A percentile compares a stretch with the other conserved stretches of the same genome.
Conservation (phyloP, 2,797 vertebrate species). For the Acipenser transmontanus region DNA sequence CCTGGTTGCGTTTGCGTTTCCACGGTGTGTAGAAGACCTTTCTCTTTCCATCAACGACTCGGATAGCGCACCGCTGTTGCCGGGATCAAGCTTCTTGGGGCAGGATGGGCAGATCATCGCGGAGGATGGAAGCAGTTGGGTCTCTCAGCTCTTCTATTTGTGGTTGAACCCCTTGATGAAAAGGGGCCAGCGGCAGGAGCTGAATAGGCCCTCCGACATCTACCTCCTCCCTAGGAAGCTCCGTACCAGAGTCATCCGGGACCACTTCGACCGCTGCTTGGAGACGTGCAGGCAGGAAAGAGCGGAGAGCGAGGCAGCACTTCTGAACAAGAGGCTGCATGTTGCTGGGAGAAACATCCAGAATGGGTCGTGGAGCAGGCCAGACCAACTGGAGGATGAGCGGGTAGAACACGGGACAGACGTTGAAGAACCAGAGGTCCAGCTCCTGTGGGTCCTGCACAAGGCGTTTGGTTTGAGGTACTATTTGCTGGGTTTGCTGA, state of each 20-base stretch:
- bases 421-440: slow-evolving; percentile 32
- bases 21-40: slow-evolving; percentile 39
- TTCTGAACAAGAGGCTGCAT: slow-evolving; percentile 22
- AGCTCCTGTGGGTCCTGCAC: slow-evolving; percentile 67
- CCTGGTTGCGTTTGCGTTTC: slow-evolving; percentile 57
- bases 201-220: slow-evolving; percentile 64
- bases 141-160: slow-evolving; percentile 78
- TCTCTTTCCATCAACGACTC: slow-evolving; percentile 49
- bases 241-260: slow-evolving; percentile 53
- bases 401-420: background rate
- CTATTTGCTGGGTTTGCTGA: slow-evolving; percentile 74
- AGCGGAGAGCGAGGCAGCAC: slow-evolving; percentile 15
- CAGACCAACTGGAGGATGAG: slow-evolving; percentile 29
- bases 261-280: slow-evolving; percentile 69
- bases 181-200: slow-evolving; percentile 61
- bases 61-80: slow-evolving; percentile 53
- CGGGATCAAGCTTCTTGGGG: slow-evolving; percentile 35
- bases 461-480: slow-evolving; percentile 69
- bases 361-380: slow-evolving; percentile 36
- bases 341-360: slow-evolving; percentile 31
- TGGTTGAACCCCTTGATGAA: slow-evolving; percentile 84
- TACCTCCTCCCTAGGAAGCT: slow-evolving; percentile 73
- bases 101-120: slow-evolving; percentile 53
- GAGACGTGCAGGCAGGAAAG: slow-evolving; percentile 32
- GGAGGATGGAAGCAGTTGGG: slow-evolving; percentile 82